These are phyloP conservation scores for Brenthis ino DNA, from an alignment of 2,888 invertebrate species.

Conservation along the genomic window DNA sequence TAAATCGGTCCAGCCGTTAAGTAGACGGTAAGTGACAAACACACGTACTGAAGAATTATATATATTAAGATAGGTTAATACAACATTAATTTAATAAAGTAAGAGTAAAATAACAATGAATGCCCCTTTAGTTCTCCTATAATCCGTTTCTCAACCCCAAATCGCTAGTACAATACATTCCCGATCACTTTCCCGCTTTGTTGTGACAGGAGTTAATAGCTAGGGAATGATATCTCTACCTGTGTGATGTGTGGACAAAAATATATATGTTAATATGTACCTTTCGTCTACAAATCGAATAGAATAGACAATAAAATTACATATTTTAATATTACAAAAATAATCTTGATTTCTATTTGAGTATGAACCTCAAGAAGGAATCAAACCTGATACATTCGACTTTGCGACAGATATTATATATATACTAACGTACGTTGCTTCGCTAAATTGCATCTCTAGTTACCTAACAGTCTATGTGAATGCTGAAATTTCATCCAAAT, in stretches of 20 bases:
- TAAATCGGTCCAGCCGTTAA: too few species aligned
- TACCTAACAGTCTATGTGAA: too few species aligned
- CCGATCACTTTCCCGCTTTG: conserved; percentile 62
- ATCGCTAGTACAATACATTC: conserved; percentile 39
- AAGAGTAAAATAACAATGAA: conserved; percentile 32
- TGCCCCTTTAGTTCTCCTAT: conserved; percentile 42
- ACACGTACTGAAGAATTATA: not conserved
- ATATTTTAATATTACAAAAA: too few species aligned
- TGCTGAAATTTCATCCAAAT: too few species aligned
- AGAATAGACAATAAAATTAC: too few species aligned
- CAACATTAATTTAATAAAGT: conserved; percentile 21
- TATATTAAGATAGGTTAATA: not conserved
- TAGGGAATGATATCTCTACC: conserved; percentile 63
- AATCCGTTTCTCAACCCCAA: conserved; percentile 59
- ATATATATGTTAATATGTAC: not conserved
- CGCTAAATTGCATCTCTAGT: too few species aligned
- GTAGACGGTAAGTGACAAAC: too few species aligned
- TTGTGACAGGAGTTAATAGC: conserved; percentile 79
- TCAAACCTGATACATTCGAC: too few species aligned
- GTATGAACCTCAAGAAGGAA: too few species aligned
- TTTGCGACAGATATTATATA: too few species aligned
- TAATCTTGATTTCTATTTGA: too few species aligned
- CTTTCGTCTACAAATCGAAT: not conserved
- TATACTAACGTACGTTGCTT: too few species aligned
- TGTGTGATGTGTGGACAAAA: conserved; percentile 40